Percentiles rank a stretch among this genome's conserved stretches.
Conservation (phyloP, 2,113 vertebrate species). For the Erythrocercus mccallii region DNA sequence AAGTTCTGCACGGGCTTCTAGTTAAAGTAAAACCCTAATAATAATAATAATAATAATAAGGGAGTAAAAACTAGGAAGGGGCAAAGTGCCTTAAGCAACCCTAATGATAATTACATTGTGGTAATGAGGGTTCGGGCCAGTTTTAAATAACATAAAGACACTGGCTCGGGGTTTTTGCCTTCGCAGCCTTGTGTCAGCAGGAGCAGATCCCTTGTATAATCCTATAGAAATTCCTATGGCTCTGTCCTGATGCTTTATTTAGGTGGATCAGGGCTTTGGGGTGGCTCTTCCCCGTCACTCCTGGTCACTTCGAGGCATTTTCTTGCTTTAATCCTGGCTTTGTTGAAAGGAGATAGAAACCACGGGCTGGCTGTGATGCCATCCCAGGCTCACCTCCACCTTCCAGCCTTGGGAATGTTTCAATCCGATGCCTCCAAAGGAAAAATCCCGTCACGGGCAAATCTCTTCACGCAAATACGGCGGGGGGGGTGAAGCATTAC, state of each 20-base stretch:
- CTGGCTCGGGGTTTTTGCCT: neutral
- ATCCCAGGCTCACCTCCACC: neutral
- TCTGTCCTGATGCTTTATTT: neutral
- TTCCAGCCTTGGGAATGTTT: neutral
- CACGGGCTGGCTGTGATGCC: neutral
- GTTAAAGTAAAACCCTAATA: neutral
- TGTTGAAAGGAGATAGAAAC: neutral
- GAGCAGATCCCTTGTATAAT: neutral
- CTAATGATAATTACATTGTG: neutral
- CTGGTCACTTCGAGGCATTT: neutral
- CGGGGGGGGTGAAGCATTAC: neutral
- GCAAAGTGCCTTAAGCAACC: neutral
- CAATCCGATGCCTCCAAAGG: rapidly evolving
- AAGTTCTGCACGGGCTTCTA: neutral
- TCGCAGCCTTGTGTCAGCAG: rapidly evolving
- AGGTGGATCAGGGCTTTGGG: neutral
- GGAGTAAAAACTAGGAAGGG: neutral
- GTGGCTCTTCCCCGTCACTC: neutral
- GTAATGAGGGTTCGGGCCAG: neutral
- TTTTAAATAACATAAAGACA: neutral
- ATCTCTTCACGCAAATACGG: neutral
- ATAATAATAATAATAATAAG: neutral
- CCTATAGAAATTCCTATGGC: neutral
- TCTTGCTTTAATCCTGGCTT: neutral
- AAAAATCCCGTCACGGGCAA: neutral